Evolutionary conservation across 2,113 vertebrate species (phyloP).

Genomic region (Ammodramus savannarum): DNA sequence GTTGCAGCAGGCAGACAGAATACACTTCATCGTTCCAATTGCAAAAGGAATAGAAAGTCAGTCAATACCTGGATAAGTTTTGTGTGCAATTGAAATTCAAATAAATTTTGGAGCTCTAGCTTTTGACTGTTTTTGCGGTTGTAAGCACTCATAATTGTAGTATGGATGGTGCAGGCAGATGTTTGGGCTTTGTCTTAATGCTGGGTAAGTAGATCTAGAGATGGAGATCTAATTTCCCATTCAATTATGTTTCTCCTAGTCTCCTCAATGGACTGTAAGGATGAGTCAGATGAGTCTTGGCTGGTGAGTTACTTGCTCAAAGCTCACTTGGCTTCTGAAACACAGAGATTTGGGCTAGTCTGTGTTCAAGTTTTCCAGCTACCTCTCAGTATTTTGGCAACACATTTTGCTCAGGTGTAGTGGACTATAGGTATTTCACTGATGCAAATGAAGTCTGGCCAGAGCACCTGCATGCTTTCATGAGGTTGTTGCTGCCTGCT

Average conservation of each 20-base stretch:
- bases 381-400: background rate
- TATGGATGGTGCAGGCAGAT: background rate
- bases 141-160: background rate
- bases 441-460: background rate
- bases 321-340: background rate
- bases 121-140: background rate
- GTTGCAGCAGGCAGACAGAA: background rate
- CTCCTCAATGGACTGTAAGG: background rate
- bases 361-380: background rate
- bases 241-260: background rate
- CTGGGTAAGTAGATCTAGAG: background rate
- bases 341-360: background rate
- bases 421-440: background rate
- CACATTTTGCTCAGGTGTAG: background rate
- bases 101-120: background rate
- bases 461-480: background rate
- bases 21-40: background rate
- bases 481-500: background rate
- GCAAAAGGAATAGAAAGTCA: background rate
- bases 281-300: background rate
- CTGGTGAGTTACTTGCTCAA: background rate
- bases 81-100: background rate
- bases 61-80: background rate
- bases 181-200: background rate
- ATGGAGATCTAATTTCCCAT: background rate